These are phyloP conservation scores for Artibeus lituratus DNA, from an alignment of 2,797 vertebrate genomes.

Conservation along the genomic window DNA sequence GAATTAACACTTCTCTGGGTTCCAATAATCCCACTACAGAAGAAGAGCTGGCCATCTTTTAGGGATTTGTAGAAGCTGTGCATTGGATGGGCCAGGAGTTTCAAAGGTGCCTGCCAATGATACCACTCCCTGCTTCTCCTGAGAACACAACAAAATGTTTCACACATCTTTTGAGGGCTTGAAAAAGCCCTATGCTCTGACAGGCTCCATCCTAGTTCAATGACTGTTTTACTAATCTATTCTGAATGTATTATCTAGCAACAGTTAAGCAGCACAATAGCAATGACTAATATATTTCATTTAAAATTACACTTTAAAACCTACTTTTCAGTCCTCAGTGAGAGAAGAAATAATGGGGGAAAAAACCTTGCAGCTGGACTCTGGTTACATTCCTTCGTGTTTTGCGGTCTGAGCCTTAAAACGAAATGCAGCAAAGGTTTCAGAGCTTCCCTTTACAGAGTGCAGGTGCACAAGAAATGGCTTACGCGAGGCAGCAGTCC, in stretches of 20 bases:
- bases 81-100: background rate
- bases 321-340: background rate
- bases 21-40: slow-evolving; percentile 44
- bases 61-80: slow-evolving; percentile 1
- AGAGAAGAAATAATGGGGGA: background rate
- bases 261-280: slow-evolving; percentile 9
- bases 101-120: slow-evolving; percentile 17
- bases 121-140: slow-evolving; percentile 3
- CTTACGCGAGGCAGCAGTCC: background rate
- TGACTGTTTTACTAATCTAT: background rate
- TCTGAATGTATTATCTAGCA: slow-evolving; percentile 2
- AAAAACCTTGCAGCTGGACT: background rate
- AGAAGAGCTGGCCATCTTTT: slow-evolving; percentile 42
- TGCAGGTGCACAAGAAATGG: slow-evolving; percentile 36
- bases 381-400: background rate
- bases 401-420: slow-evolving; percentile 43
- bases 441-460: slow-evolving; percentile 37
- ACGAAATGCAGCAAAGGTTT: slow-evolving; percentile 39
- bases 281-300: slow-evolving; percentile 26
- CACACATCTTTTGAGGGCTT: slow-evolving; percentile 2
- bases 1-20: background rate
- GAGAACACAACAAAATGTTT: slow-evolving; percentile 21
- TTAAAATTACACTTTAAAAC: slow-evolving; percentile 44
- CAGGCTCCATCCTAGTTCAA: background rate
- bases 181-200: background rate